phyloP scores from a whole-genome alignment of 1,140 invertebrate species.

The Rhynchophorus ferrugineus region DNA sequence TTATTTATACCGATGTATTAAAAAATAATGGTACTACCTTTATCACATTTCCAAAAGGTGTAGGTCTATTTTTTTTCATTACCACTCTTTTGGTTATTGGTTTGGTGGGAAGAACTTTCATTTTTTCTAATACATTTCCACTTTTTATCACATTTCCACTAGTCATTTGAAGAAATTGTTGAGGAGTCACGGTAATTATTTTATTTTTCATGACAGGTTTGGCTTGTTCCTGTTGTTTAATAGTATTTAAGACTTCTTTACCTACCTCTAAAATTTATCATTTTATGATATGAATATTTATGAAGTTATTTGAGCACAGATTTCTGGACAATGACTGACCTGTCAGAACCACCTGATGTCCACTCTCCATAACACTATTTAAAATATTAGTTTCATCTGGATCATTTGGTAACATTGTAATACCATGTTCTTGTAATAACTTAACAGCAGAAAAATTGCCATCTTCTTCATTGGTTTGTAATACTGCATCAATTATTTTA shows the following conservation, averaged over 20 bases:
- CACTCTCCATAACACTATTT: constrained; percentile 70
- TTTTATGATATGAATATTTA: constrained; percentile 27
- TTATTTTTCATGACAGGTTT: constrained; percentile 34
- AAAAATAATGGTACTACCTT: constrained; percentile 17
- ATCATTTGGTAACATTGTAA: constrained; percentile 68
- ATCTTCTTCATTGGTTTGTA: constrained; percentile 35
- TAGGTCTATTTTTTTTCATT: constrained; percentile 40
- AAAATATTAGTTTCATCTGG: constrained; percentile 63
- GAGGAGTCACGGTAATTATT: constrained; percentile 36
- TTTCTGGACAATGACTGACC: constrained; percentile 44
- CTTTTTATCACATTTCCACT: constrained; percentile 19
- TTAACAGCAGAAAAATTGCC: constrained; percentile 37
- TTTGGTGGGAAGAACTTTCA: constrained; percentile 22
- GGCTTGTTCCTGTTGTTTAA: constrained; percentile 41
- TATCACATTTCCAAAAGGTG: constrained; percentile 24
- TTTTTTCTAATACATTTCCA: constrained; percentile 18
- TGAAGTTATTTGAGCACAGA: constrained; percentile 5
- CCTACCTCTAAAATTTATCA: constrained; percentile 51
- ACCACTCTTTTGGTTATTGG: constrained; percentile 39
- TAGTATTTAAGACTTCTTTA: constrained; percentile 62
- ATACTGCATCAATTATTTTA: neutral
- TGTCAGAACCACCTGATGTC: constrained; percentile 69
- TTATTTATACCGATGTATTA: neutral
- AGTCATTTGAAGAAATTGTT: constrained; percentile 37
- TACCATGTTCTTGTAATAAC: constrained; percentile 70